Evolutionary conservation across 2,888 invertebrate species (phyloP).

Genomic region (Gnatocerus cornutus): DNA sequence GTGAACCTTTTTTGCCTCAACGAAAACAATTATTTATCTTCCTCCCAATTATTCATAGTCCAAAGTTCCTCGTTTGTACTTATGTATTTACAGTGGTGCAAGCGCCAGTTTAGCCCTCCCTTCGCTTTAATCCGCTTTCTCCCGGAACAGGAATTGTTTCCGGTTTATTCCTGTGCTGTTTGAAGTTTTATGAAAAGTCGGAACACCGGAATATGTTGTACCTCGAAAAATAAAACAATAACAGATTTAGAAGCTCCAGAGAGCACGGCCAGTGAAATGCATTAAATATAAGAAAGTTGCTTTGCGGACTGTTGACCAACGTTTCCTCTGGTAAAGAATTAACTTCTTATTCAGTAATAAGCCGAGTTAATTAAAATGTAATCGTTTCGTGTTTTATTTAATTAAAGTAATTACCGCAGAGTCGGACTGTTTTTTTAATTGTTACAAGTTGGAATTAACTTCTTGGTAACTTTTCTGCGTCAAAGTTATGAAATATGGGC

Average conservation of each 20-base stretch:
- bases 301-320: constrained; percentile 9
- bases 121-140: constrained; percentile 5
- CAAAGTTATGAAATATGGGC: constrained; percentile 22
- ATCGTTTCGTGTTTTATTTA: constrained; percentile 20
- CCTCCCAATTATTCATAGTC: not conserved
- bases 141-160: constrained; percentile 7
- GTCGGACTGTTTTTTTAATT: constrained; percentile 22
- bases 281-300: constrained; percentile 30
- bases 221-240: constrained; percentile 35
- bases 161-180: constrained; percentile 16
- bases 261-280: constrained; percentile 21
- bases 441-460: constrained; percentile 3
- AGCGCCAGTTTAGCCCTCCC: not conserved
- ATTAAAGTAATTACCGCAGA: constrained; percentile 30
- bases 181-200: constrained; percentile 35
- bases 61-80: not conserved
- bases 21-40: not conserved
- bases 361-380: constrained; percentile 27
- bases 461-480: constrained; percentile 5
- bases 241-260: constrained; percentile 22
- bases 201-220: constrained; percentile 24
- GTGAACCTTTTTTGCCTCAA: not conserved
- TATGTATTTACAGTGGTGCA: not conserved
- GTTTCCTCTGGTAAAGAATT: not conserved
- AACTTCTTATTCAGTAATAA: constrained; percentile 1